Conservation (phyloP, 2,888 invertebrate species). For the Disparrhopalites patrizii region DNA sequence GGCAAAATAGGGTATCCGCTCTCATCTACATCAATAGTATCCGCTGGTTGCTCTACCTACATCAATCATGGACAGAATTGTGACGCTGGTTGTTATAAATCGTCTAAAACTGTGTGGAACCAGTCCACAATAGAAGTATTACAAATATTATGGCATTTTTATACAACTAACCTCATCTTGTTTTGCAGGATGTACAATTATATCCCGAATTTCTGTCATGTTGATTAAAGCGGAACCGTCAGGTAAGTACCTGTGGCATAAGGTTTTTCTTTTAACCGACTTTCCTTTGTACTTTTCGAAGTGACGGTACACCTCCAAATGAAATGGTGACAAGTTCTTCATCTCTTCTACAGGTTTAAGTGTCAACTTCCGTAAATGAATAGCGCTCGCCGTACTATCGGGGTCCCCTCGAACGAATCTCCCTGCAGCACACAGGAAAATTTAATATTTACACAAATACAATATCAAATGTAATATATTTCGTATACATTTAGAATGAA, state of each 20-base stretch:
- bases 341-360: background rate
- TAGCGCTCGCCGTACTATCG: constrained; percentile 21
- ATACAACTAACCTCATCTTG: background rate
- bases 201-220: constrained; percentile 10
- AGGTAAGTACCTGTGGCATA: constrained; percentile 13
- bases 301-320: constrained; percentile 4
- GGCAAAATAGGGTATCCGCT: constrained; percentile 12
- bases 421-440: background rate
- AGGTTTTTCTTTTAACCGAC: constrained; percentile 6
- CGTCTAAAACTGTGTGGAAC: background rate
- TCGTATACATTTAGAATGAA: background rate
- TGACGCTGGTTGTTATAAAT: background rate
- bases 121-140: background rate
- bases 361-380: constrained; percentile 4
- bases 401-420: constrained; percentile 19
- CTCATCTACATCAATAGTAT: constrained; percentile 4
- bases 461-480: background rate
- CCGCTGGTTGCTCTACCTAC: background rate
- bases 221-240: background rate
- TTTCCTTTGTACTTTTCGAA: background rate
- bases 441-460: background rate
- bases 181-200: background rate
- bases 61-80: background rate
- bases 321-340: background rate
- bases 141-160: background rate